These are phyloP conservation scores for Zaprionus nigranus DNA, from an alignment of 1,140 invertebrate genomes.

Conservation along the genomic window DNA sequence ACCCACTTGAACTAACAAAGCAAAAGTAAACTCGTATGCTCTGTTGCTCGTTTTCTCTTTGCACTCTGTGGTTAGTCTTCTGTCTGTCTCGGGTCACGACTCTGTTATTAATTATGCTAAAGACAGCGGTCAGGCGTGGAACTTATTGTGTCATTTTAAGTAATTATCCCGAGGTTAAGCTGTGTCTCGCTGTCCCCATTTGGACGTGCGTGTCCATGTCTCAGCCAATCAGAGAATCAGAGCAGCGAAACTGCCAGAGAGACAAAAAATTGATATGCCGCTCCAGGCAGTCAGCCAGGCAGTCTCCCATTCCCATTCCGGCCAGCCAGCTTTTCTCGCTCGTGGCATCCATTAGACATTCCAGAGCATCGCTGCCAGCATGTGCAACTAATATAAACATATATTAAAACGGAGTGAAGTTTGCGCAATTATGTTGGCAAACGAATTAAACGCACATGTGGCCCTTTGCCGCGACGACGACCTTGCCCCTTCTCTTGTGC, in stretches of 20 bases:
- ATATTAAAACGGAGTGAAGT: conserved; percentile 43
- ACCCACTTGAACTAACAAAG: background rate
- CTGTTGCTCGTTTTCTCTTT: background rate
- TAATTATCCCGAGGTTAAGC: conserved; percentile 60
- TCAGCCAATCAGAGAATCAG: conserved; percentile 27
- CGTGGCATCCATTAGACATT: conserved; percentile 21
- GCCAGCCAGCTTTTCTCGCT: background rate
- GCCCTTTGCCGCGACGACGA: conserved; percentile 4
- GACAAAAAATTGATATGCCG: conserved; percentile 23
- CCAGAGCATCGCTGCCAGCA: conserved; percentile 31
- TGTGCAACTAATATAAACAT: conserved; percentile 47
- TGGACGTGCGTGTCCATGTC: conserved; percentile 12
- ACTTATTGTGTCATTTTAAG: conserved; percentile 60
- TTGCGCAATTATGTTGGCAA: conserved; percentile 54
- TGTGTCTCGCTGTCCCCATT: conserved; percentile 16
- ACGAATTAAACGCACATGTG: conserved; percentile 55
- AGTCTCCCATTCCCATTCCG: background rate
- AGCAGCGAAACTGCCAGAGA: conserved; percentile 10
- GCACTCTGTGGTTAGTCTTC: background rate
- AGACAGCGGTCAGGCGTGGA: conserved; percentile 41
- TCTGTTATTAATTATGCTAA: conserved; percentile 60
- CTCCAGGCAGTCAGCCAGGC: background rate
- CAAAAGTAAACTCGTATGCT: background rate
- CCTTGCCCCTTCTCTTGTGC: too few species aligned
- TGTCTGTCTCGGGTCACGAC: conserved; percentile 29